A percentile compares a stretch with the other conserved stretches of the same genome.
phyloP scores from a whole-genome alignment of 2,888 invertebrate genomes.

The Eledona agricola region DNA sequence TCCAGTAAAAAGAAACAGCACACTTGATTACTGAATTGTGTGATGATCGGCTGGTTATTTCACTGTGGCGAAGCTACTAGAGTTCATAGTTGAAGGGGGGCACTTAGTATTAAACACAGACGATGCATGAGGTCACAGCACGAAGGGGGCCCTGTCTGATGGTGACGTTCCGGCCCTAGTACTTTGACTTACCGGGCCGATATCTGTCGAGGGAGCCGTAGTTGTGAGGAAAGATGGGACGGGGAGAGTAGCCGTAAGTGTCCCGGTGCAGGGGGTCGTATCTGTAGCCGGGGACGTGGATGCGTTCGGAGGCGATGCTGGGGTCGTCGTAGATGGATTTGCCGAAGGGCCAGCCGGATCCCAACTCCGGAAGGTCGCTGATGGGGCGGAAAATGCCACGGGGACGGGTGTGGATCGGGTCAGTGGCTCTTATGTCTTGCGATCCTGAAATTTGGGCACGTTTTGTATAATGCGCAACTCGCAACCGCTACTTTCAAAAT shows the following conservation, averaged over 20 bases:
- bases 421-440: conserved; percentile 90
- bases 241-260: conserved; percentile 88
- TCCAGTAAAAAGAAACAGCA: conserved; percentile 10
- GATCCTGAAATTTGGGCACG: conserved; percentile 78
- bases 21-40: conserved; percentile 7
- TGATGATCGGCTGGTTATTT: conserved; percentile 19
- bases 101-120: conserved; percentile 33
- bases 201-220: conserved; percentile 79
- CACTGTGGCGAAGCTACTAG: conserved; percentile 27
- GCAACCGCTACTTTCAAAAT: too few species aligned
- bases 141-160: conserved; percentile 30
- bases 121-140: conserved; percentile 37
- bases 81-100: conserved; percentile 31
- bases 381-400: conserved; percentile 70
- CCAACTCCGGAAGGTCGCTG: conserved; percentile 80
- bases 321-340: conserved; percentile 92
- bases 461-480: too few species aligned
- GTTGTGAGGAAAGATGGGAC: conserved; percentile 87
- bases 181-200: conserved; percentile 82
- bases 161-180: conserved; percentile 44
- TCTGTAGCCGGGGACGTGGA: conserved; percentile 88
- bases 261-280: conserved; percentile 91
- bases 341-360: conserved; percentile 76
- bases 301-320: conserved; percentile 80
- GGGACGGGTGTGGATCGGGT: conserved; percentile 71